Evolutionary conservation across 2,888 invertebrate genomes (phyloP), one percentile per base, ranked within the genome.

Genomic region (Hoplodrina blanda): DNA sequence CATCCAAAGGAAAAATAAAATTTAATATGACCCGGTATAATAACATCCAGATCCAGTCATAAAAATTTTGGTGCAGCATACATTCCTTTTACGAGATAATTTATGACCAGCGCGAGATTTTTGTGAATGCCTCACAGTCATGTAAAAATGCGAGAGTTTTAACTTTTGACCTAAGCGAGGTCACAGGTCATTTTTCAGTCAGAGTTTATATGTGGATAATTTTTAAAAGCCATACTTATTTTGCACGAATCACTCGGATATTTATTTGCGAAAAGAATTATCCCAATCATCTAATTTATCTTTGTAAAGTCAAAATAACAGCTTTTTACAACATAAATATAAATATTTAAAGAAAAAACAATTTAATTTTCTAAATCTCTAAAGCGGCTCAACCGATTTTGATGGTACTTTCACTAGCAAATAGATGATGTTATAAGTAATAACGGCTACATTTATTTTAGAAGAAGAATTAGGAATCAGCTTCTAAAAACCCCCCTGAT

Each of bases 101-200:
- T 76, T 78, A 78, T 73, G 66, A 65, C n/a, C 41, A 53, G n/a
- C 54, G 41, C 17, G 73, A 73, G 41, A 61, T 78, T 65, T 65
- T 78, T 44, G 55, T 49, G 56, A 78, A 65, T 73, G 20, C 25
- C 33, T 5, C 57, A 61, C 44, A 65, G 50, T 49, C 17, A 49
- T 33, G 41, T 53, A 20, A 1, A 75, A 65, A 75, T 56, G 20
- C 46, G 74, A 53, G 46, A 57, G 4, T 62, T 56, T 78, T n/a
- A 17, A 78, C 73, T 55, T 55, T 33, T 53, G 60, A 65, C 75
- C 56, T 49, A 7, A 5, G 6, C 20, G 19, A 55, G 33, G 25
- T 50, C 73, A 53, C 50, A 59, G 57, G 50, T 49, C 17, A n/a
- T 56, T 63, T 62, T 62, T 56, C 25, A 37, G 44, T 37, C 10